A percentile compares a stretch with the other conserved stretches of the same genome.
Conservation (phyloP, 1,140 invertebrate species). For the Ostrea edulis region DNA sequence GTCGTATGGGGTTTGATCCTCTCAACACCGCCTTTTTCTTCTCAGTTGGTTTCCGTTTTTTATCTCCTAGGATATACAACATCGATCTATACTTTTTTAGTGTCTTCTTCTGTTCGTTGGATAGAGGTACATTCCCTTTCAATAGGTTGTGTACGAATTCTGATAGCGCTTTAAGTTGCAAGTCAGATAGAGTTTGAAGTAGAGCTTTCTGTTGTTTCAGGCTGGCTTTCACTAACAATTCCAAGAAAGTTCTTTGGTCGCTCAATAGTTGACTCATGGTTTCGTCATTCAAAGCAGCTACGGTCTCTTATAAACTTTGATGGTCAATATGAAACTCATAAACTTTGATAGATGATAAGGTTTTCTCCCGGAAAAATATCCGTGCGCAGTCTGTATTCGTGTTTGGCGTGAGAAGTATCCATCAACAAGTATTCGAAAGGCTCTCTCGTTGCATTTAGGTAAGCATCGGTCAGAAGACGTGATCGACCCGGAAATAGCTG, state of each 20-base stretch:
- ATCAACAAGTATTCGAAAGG: constrained; percentile 47
- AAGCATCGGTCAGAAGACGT: constrained; percentile 29
- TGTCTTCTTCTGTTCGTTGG: neutral
- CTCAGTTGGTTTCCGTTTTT: neutral
- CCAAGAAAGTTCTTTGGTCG: constrained; percentile 21
- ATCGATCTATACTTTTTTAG: constrained; percentile 30
- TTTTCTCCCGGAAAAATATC: constrained; percentile 43
- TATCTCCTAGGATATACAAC: constrained; percentile 21
- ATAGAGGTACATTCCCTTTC: constrained; percentile 26
- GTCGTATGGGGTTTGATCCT: neutral
- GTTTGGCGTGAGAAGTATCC: constrained; percentile 42
- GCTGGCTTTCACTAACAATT: neutral
- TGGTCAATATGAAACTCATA: too few relatives aligned
- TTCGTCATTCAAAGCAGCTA: neutral
- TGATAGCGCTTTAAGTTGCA: constrained; percentile 5
- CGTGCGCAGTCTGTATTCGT: constrained; percentile 42
- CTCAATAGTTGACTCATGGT: constrained; percentile 26
- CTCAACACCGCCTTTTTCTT: neutral
- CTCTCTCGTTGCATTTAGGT: constrained; percentile 23
- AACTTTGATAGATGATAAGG: constrained; percentile 38
- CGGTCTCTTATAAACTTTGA: too few relatives aligned
- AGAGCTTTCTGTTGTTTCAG: constrained; percentile 32
- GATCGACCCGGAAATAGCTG: constrained; percentile 44
- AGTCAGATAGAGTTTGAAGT: constrained; percentile 11
- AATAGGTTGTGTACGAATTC: constrained; percentile 42